Base-by-base conservation (phyloP, 2,888 invertebrate genomes). In the Scrobipalpa atriplicella region DNA sequence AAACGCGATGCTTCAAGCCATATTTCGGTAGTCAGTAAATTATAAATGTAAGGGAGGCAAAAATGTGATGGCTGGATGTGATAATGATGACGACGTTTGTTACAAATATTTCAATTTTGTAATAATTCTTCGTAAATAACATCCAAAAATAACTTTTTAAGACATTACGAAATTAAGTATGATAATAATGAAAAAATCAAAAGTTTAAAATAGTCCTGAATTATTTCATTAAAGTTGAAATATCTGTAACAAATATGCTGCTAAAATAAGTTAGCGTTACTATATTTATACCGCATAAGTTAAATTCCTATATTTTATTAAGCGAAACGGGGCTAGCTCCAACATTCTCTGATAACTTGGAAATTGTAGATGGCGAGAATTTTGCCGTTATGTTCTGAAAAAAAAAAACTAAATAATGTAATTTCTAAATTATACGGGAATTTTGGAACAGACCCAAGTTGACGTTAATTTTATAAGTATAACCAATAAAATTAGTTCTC, bases 291-390 rank as follows among this genome's bases (percentile, higher is more conserved):
- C 72, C 70, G 71, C 74, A 71, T 84, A 87, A 86, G 81, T 73
- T 86, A 86, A 89, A 90, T 89, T 89, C 89, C 87, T 91, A 90
- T 90, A 90, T 90, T 90, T 90, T 90, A 87, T 72, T 88, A 87
- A 63, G 38, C 60, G 16, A 82, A 81, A 78, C 75, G 73, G 75
- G 82, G 79, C 72, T 75, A 75, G 75, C 80, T 61, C 41, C 61
- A 61, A 61, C 11, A 61, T 38, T 58, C 58, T 38, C 58, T 38
- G 36, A 58, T 58, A 58, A 38, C 5, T 58, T 58, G 58, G 36
- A 58, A 58, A 29, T 58, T 58, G 38, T 8, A 47, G 47, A 47
- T 47, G 47, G 47, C 47, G 47, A 16, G n/a, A 16, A 16, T 29
- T 29, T 29, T 29, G 8, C 8, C 9, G 8, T 39, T 39, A 39